Conservation (phyloP, 53 echinoderm and acorn worm genomes). For the Mesocentrotus franciscanus region DNA sequence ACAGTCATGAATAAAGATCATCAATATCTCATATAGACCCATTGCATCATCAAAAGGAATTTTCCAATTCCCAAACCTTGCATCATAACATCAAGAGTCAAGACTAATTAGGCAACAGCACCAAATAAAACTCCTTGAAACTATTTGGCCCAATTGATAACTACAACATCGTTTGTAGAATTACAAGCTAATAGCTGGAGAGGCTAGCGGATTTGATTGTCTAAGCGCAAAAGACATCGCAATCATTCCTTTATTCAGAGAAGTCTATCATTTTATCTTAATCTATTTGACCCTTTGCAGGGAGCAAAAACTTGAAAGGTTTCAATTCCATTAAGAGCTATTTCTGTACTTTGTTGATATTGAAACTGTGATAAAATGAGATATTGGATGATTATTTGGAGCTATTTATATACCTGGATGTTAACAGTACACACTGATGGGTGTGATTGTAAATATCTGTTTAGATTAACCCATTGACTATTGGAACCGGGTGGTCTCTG, state of each 20-base stretch:
- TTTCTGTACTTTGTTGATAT: not conserved
- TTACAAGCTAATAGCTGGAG: not conserved
- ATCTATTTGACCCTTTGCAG: not conserved
- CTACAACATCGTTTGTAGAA: not conserved
- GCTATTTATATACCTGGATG: not conserved
- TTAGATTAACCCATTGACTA: not conserved
- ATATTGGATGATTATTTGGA: not conserved
- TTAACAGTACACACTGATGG: not conserved
- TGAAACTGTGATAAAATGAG: slow-evolving; percentile 3
- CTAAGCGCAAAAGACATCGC: not conserved
- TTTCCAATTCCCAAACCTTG: not conserved
- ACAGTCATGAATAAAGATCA: not conserved
- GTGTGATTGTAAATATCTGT: not conserved
- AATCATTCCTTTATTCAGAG: slow-evolving; percentile 5
- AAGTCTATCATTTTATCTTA: not conserved
- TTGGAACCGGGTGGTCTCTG: too few relatives aligned
- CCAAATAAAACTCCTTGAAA: not conserved
- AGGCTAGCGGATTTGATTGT: not conserved
- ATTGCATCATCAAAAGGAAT: not conserved
- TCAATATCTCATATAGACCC: not conserved
- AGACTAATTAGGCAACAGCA: not conserved
- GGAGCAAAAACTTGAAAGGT: slow-evolving; percentile 5
- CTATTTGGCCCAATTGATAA: not conserved
- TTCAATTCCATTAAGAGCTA: slow-evolving; percentile 29
- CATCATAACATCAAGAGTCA: not conserved